Evolutionary conservation across 2,797 vertebrate genomes (phyloP).

Genomic region (Tapirus indicus): DNA sequence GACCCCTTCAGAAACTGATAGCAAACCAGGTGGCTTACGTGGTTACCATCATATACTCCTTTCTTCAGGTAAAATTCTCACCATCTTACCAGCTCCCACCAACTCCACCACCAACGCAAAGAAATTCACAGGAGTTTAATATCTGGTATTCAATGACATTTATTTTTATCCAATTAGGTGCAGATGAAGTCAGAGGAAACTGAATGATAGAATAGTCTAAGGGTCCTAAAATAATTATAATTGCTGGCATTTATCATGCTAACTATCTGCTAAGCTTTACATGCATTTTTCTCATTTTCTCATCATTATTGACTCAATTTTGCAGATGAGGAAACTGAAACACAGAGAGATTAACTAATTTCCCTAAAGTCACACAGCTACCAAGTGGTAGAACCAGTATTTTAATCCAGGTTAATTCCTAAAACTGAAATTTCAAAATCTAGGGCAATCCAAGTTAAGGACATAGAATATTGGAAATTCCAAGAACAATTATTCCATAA

Average conservation of each 20-base stretch:
- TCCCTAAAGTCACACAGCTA: not conserved
- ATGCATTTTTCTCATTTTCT: conserved; percentile 17
- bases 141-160: not conserved
- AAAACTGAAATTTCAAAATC: not conserved
- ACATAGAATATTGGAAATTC: conserved; percentile 57
- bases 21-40: not conserved
- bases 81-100: not conserved
- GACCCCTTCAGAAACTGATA: not conserved
- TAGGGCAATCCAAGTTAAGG: conserved; percentile 31
- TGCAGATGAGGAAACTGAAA: conserved; percentile 15
- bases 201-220: not conserved
- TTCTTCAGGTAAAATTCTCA: not conserved
- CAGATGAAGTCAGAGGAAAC: conserved; percentile 24
- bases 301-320: not conserved
- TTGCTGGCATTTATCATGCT: not conserved
- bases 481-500: conserved; percentile 21
- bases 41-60: not conserved
- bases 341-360: not conserved
- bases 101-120: not conserved
- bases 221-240: not conserved
- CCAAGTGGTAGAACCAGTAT: not conserved
- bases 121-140: not conserved
- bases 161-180: not conserved
- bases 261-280: not conserved
- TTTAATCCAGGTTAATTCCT: conserved; percentile 44